Evolutionary conservation across 2,888 invertebrate genomes (phyloP), one percentile per base, ranked within the genome.

Genomic region (Falcaria lacertinaria): DNA sequence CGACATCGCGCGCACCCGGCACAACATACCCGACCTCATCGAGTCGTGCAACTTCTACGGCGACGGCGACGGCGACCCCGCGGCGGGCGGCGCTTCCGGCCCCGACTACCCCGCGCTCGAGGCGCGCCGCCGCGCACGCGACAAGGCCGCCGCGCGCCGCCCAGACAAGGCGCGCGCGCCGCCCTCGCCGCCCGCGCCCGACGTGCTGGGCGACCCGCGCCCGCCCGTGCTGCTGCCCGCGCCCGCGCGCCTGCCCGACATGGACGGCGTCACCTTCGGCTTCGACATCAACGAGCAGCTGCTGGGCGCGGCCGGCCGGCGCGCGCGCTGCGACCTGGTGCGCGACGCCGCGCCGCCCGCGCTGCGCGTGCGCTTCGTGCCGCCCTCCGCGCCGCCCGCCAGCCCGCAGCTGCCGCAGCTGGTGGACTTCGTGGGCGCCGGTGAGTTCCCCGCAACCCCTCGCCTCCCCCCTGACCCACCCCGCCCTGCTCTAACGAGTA

Each of bases 281-380:
- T 95, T 95, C 80, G 95, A 94, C 69, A 87, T 95, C 47, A 94
- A 95, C 80, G 93, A 94, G 78, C 92, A 93, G 73, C 87, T 95
- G 63, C 81, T 94, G 62, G 86, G 89, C 46, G 86, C 85, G 3
- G 80, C 77, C 22, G 51, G 55, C 49, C 66, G 70, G 14, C 65
- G 69, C 15, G 64, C 66, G 48, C 73, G 75, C 52, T 74, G 74
- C 63, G 77, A 76, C 70, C 60, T 76, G 46, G 51, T 79, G 55
- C 70, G 72, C 45, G 74, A 69, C 63, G 69, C 68, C 28, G 56
- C 56, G 49, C 52, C 58, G 48, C 48, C 47, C 42, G 48, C 52
- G 40, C 50, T 55, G 41, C 60, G 61, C 49, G 51, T 52, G 57
- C 54, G 57, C 54, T 48, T 8, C 53, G 61, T 57, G 54, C 40